phyloP scores from a whole-genome alignment of 2,797 vertebrate genomes.

The Lagorchestes hirsutus region DNA sequence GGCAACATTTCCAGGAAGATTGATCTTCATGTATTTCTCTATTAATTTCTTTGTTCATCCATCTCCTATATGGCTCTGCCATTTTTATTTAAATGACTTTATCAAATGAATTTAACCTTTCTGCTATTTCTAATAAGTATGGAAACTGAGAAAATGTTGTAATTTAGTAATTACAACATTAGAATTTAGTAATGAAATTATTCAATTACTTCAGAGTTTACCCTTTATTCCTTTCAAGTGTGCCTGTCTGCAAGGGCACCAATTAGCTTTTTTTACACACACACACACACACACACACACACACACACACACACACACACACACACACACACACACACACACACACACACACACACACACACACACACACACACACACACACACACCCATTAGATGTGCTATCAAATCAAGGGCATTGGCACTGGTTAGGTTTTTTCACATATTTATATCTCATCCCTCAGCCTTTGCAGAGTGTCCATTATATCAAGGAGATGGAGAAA shows the following conservation, averaged over 20 bases:
- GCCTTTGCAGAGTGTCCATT: neutral
- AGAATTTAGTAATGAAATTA: neutral
- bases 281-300: too few relatives aligned
- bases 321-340: too few relatives aligned
- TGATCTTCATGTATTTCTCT: neutral
- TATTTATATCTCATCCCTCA: neutral
- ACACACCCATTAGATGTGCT: neutral
- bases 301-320: too few relatives aligned
- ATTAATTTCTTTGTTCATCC: neutral
- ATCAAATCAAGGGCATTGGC: neutral
- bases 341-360: too few relatives aligned
- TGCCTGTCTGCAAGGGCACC: neutral
- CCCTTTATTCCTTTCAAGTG: neutral
- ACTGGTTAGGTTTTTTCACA: neutral
- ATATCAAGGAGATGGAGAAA: neutral
- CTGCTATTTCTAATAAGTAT: neutral
- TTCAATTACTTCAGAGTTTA: neutral
- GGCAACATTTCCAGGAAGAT: neutral
- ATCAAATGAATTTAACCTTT: neutral
- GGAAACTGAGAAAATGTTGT: neutral
- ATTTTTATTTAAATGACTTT: neutral
- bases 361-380: too few relatives aligned
- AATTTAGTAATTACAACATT: neutral
- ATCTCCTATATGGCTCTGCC: neutral
- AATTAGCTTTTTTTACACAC: neutral